A percentile compares a stretch with the other conserved stretches of the same genome.
Evolutionary conservation across 2,888 invertebrate species (phyloP).

Genomic region (Parasteatoda lunata): DNA sequence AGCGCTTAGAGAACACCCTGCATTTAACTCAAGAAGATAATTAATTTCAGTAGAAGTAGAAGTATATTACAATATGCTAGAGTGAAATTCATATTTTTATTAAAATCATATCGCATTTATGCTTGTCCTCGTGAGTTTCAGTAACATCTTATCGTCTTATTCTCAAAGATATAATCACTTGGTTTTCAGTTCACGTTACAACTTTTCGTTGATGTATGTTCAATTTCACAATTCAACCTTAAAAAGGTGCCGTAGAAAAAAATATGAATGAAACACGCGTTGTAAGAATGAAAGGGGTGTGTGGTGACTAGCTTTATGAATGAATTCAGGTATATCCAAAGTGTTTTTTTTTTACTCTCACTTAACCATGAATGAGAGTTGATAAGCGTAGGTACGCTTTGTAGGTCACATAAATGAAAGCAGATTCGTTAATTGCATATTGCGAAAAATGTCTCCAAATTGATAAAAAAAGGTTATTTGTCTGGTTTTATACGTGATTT

Average conservation of each 20-base stretch:
- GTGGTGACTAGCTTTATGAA: slow-evolving; percentile 56
- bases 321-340: slow-evolving; percentile 38
- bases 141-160: too few species aligned
- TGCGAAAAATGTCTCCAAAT: slow-evolving; percentile 32
- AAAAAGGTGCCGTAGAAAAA: slow-evolving; percentile 28
- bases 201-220: neutral
- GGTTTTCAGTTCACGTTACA: too few species aligned
- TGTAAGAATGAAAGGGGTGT: slow-evolving; percentile 24
- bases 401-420: slow-evolving; percentile 36
- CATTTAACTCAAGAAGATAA: too few species aligned
- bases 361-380: slow-evolving; percentile 42
- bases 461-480: neutral
- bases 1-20: too few species aligned
- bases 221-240: slow-evolving; percentile 1
- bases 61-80: too few species aligned
- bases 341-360: neutral
- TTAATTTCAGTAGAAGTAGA: too few species aligned
- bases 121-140: too few species aligned
- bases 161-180: too few species aligned
- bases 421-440: slow-evolving; percentile 27
- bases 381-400: slow-evolving; percentile 52
- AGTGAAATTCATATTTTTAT: too few species aligned
- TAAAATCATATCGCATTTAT: too few species aligned
- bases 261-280: slow-evolving; percentile 51
- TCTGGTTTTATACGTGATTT: neutral